Percentiles rank a stretch among this genome's conserved stretches.
phyloP scores from a whole-genome alignment of 2,888 invertebrate species.

The Orchestes rusci region DNA sequence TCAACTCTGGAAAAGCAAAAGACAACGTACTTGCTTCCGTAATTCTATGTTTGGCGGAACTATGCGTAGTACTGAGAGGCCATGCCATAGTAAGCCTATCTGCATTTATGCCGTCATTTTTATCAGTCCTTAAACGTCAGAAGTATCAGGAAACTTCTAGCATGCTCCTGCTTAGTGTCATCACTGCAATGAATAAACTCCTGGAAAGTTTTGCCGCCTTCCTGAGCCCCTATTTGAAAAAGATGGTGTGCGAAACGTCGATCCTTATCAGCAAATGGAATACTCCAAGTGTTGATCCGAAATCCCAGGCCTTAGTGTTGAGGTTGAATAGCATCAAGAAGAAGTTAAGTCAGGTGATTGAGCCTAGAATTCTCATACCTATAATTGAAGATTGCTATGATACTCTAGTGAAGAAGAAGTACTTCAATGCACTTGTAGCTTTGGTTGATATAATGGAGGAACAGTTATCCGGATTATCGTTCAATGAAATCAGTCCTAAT shows the following conservation, averaged over 20 bases:
- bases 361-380: conserved; percentile 70
- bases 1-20: conserved; percentile 46
- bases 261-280: conserved; percentile 42
- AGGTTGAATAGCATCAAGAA: conserved; percentile 57
- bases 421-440: conserved; percentile 56
- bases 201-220: conserved; percentile 76
- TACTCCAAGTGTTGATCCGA: conserved; percentile 19
- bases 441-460: conserved; percentile 72
- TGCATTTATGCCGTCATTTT: conserved; percentile 69
- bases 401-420: conserved; percentile 51
- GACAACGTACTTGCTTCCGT: conserved; percentile 66
- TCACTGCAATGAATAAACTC: conserved; percentile 75
- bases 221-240: conserved; percentile 75
- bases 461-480: conserved; percentile 56
- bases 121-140: conserved; percentile 57
- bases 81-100: conserved; percentile 69
- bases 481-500: conserved; percentile 55
- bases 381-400: conserved; percentile 60
- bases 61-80: conserved; percentile 67
- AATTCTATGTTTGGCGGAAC: conserved; percentile 70
- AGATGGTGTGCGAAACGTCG: conserved; percentile 59
- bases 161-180: conserved; percentile 63
- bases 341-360: conserved; percentile 61
- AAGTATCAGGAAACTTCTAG: conserved; percentile 51
- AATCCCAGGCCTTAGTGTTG: conserved; percentile 47